Evolutionary conservation across 1,140 invertebrate species (phyloP), one percentile per base, ranked within the genome.

Genomic region (Musca vetustissima): DNA sequence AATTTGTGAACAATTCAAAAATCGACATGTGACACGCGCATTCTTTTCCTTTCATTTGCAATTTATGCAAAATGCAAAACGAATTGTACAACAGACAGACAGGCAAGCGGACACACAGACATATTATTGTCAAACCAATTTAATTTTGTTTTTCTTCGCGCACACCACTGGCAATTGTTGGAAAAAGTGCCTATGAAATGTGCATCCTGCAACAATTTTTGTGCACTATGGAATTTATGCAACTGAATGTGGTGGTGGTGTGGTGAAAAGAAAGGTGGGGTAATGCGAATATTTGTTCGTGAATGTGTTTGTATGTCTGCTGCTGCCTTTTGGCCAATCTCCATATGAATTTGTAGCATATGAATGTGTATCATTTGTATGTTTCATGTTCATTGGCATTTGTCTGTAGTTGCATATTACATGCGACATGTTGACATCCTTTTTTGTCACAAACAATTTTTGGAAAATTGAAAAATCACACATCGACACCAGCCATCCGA

Each of bases 21-120:
- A 79, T 77, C 75, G 77, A 79, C 77, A 79, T 79, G 77, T 79
- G 77, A 79, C 77, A 79, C 77, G 77, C 75, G 77, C 77, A 76
- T 76, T 52, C 68, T 24, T 13, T 61, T 61, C 49, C 49, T 52
- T 19, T 52, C 49, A 9, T 22, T 61, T 78, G 75, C 73, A 78
- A 78, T 79, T 79, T 79, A 77, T 79, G 59, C 57, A 61, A 43
- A 43, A 61, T 61, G 76, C 72, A 73, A 74, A 74, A 78, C 76
- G 77, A 79, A 79, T 79, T 79, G 77, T n/a, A n/a, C n/a, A n/a
- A n/a, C 72, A 77, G 70, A 75, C 19, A 19, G 21, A 52, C n/a
- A 52, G 17, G 21, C 21, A 21, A 22, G 15, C 48, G 17, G 17
- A 49, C 28, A 9, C 4, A 43, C 36, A 43, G 36, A 43, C 36